Evolutionary conservation across 2,888 invertebrate species (phyloP).

Genomic region (Zele albiditarsus): DNA sequence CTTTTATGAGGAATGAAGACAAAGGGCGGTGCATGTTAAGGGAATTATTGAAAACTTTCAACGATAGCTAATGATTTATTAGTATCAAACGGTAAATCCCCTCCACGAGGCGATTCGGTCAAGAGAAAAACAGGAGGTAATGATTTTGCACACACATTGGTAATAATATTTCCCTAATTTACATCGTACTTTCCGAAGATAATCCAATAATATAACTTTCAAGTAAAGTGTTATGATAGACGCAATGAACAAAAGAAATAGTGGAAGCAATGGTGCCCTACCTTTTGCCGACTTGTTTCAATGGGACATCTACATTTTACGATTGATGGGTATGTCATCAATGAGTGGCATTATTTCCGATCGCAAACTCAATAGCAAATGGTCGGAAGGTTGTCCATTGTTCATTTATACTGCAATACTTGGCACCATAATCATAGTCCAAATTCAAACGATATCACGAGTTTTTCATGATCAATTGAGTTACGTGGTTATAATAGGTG

Average conservation of each 20-base stretch:
- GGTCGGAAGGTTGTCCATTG: slow-evolving; percentile 6
- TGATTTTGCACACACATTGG: too few relatives aligned
- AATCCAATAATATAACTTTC: background rate
- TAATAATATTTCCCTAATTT: background rate
- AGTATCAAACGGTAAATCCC: background rate
- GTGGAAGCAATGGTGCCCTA: too few relatives aligned
- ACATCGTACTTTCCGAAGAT: background rate
- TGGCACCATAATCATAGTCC: background rate
- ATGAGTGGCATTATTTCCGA: background rate
- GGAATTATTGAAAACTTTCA: background rate
- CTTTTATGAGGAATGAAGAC: too few relatives aligned
- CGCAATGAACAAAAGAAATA: background rate
- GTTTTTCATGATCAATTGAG: background rate
- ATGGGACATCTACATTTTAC: background rate
- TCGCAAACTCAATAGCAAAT: background rate
- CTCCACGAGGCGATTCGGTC: background rate
- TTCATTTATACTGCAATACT: background rate
- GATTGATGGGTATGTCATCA: slow-evolving; percentile 1
- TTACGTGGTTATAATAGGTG: background rate
- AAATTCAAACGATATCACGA: background rate
- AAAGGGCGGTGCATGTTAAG: background rate
- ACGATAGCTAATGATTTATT: background rate
- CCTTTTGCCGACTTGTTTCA: background rate
- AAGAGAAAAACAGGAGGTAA: background rate
- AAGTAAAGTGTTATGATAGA: background rate